Evolutionary conservation across 1,140 invertebrate species (phyloP).

Genomic region (Hyposmocoma kahamanoa): DNA sequence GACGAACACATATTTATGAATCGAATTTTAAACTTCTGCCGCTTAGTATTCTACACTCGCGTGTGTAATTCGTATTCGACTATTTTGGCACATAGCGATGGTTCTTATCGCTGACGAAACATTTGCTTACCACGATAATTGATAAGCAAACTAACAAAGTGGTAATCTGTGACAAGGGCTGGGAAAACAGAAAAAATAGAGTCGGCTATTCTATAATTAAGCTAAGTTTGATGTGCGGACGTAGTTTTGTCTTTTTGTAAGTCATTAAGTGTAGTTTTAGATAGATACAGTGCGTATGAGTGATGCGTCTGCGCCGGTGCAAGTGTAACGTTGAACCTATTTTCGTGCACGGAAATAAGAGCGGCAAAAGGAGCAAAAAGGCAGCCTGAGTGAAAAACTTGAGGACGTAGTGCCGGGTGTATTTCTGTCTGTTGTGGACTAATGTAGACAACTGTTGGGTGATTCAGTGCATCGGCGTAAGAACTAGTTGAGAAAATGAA

Average conservation of each 20-base stretch:
- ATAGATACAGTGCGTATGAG: slow-evolving; percentile 38
- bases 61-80: slow-evolving; percentile 17
- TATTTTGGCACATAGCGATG: slow-evolving; percentile 11
- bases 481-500: slow-evolving; percentile 44
- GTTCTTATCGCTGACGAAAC: slow-evolving; percentile 17
- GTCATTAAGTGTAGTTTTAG: background rate
- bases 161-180: background rate
- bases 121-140: slow-evolving; percentile 17
- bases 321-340: slow-evolving; percentile 68
- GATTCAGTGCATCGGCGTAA: slow-evolving; percentile 30
- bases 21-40: slow-evolving; percentile 16
- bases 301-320: slow-evolving; percentile 62
- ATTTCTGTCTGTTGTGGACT: slow-evolving; percentile 62
- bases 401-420: slow-evolving; percentile 60
- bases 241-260: background rate
- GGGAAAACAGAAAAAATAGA: no score
- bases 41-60: slow-evolving; percentile 28
- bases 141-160: slow-evolving; percentile 10
- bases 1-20: slow-evolving; percentile 19
- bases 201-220: background rate
- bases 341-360: slow-evolving; percentile 73
- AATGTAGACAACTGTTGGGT: slow-evolving; percentile 44
- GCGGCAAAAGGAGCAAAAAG: slow-evolving; percentile 71
- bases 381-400: slow-evolving; percentile 61
- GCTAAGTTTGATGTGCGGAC: background rate